phyloP scores from a whole-genome alignment of 2,888 invertebrate genomes.

The Drosophila pseudotakahashii region DNA sequence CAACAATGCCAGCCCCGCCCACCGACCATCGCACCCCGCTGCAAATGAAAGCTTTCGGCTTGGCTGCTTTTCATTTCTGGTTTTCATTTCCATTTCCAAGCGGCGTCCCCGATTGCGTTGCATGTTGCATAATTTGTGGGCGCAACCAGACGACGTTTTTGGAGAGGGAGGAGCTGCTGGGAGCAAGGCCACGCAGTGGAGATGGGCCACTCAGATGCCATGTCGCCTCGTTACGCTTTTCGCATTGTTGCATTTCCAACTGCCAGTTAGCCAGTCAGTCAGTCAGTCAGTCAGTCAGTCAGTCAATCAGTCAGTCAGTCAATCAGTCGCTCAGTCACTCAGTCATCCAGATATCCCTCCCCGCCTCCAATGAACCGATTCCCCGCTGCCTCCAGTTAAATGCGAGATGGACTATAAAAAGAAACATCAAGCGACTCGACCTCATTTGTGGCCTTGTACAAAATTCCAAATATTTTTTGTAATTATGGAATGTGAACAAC shows the following conservation, averaged over 20 bases:
- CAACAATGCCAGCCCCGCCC: constrained; percentile 9
- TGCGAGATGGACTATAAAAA: constrained; percentile 41
- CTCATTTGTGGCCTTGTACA: constrained; percentile 68
- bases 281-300: constrained; percentile 43
- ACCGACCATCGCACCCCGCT: constrained; percentile 7
- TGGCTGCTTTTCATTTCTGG: constrained; percentile 76
- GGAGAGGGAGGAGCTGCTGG: constrained; percentile 17
- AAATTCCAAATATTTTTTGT: constrained; percentile 71
- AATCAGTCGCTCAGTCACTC: constrained; percentile 11
- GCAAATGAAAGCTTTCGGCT: constrained; percentile 70
- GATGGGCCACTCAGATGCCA: constrained; percentile 33
- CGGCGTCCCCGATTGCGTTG: constrained; percentile 47
- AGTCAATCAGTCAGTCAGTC: constrained; percentile 10
- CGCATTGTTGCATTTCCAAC: constrained; percentile 69
- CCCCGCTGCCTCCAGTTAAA: constrained; percentile 28
- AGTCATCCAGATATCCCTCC: constrained; percentile 40
- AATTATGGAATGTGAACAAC: constrained; percentile 65
- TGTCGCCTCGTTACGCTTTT: constrained; percentile 68
- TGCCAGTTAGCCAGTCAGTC: constrained; percentile 50
- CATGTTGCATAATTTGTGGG: constrained; percentile 73
- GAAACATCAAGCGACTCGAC: constrained; percentile 41
- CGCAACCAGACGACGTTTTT: constrained; percentile 68
- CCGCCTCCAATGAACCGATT: constrained; percentile 14
- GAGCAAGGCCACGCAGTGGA: constrained; percentile 32
- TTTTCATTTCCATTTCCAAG: constrained; percentile 68